A percentile compares a stretch with the other conserved stretches of the same genome.
Evolutionary conservation across 1,140 invertebrate genomes (phyloP).

Genomic region (Ooceraea biroi): DNA sequence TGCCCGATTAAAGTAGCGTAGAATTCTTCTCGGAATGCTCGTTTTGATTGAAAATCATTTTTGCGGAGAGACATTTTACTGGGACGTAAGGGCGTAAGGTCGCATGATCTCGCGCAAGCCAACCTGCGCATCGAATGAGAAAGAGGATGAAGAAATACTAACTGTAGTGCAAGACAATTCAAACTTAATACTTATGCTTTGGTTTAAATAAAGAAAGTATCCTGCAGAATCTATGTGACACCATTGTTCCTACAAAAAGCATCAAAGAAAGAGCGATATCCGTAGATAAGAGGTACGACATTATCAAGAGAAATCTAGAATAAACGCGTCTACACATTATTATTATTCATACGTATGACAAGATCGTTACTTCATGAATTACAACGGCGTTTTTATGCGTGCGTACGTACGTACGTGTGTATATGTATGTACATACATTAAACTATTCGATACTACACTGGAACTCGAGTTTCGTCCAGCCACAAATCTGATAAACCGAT

Average conservation of each 20-base stretch:
- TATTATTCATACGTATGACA: slow-evolving; percentile 30
- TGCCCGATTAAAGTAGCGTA: slow-evolving; percentile 13
- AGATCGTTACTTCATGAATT: slow-evolving; percentile 33
- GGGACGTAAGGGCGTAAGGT: not conserved
- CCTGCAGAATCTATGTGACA: not conserved
- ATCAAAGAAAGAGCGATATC: slow-evolving; percentile 14
- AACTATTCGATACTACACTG: slow-evolving; percentile 2
- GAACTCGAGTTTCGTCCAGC: slow-evolving; percentile 9
- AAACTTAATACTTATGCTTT: slow-evolving; percentile 57
- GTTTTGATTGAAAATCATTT: not conserved
- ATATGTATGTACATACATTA: slow-evolving; percentile 32
- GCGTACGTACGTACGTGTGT: slow-evolving; percentile 26
- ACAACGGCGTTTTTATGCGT: slow-evolving; percentile 1
- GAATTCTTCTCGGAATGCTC: slow-evolving; percentile 11
- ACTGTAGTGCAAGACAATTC: slow-evolving; percentile 18
- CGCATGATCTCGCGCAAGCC: not conserved
- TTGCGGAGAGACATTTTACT: not conserved
- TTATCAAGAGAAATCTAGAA: slow-evolving; percentile 27
- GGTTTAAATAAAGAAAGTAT: slow-evolving; percentile 47
- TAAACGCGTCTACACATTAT: slow-evolving; percentile 41
- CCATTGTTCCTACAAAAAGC: slow-evolving; percentile 22
- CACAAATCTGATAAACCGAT: too few relatives aligned
- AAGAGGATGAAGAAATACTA: not conserved
- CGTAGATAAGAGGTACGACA: slow-evolving; percentile 16
- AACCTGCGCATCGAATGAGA: not conserved